Base-by-base conservation (phyloP, 2,113 vertebrate species). In the Hoplias malabaricus region DNA sequence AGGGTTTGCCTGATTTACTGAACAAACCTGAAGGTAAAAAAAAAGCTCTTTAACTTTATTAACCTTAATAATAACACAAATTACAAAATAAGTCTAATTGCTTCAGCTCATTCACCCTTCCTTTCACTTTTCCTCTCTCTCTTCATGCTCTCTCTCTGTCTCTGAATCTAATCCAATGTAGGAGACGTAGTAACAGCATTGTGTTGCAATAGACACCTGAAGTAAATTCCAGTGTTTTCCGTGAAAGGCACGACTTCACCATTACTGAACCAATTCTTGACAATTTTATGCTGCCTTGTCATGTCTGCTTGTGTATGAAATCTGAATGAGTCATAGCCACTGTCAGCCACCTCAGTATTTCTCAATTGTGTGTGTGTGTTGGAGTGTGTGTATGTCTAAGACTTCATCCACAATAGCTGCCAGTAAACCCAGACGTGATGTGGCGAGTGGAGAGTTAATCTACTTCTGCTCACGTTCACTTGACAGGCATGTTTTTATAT, bases 1-100 rank as follows among this genome's bases (percentile, higher is more conserved):
- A 12, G 33, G 38, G 65, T 34, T 31, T 68, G 81, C 43, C 23
- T 65, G 74, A 70, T 50, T 73, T 63, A 82, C 84, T 69, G 70
- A 21, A 46, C 73, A 69, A 82, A 83, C 71, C 9, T 63, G 48
- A 36, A n/a, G n/a, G n/a, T n/a, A n/a, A n/a, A n/a, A 63, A 62
- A 59, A 62, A 63, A 63, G 31, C 33, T 10, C 19, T 36, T 63
- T 63, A 21, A 16, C 34, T 19, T 10, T 11, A 21, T 8, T n/a
- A n/a, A n/a, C n/a, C n/a, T n/a, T n/a, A n/a, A 36, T n/a, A 59
- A 36, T 36, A 63, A 36, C 16, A 34, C 59, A 36, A 63, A 63
- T 63, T 36, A 36, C 10, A 33, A 16, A 2, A 21, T 16, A 63
- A 63, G 11, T 23, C 8, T 61, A 62, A 62, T 63, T 63, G 59